Evolutionary conservation across 2,113 vertebrate genomes (phyloP).

Genomic region (Plectropomus leopardus): DNA sequence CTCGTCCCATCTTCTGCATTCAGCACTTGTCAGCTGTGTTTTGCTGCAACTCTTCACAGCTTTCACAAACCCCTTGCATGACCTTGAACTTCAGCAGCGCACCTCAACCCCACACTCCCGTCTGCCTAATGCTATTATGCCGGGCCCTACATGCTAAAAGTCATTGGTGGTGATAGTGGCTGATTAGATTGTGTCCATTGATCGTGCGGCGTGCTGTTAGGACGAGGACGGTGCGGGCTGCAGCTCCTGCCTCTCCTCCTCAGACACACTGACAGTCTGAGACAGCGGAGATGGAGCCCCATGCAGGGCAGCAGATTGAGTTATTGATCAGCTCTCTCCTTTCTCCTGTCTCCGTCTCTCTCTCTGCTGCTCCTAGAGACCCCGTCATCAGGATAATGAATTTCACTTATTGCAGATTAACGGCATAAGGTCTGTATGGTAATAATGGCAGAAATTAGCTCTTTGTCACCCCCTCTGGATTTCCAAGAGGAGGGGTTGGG

Average conservation of each 20-base stretch:
- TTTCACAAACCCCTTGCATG: constrained; percentile 42
- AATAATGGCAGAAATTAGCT: constrained; percentile 81
- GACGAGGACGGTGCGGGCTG: constrained; percentile 58
- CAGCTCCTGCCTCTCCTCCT: constrained; percentile 62
- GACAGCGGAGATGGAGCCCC: constrained; percentile 77
- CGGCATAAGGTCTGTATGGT: constrained; percentile 76
- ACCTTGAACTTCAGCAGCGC: constrained; percentile 74
- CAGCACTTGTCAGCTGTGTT: constrained; percentile 31
- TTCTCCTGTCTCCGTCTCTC: constrained; percentile 66
- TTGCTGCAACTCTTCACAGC: constrained; percentile 33
- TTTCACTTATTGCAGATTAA: constrained; percentile 84
- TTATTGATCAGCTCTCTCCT: constrained; percentile 81
- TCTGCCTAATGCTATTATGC: constrained; percentile 78
- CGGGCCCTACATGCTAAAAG: constrained; percentile 75
- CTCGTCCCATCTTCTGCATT: not conserved
- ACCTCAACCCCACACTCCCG: constrained; percentile 57
- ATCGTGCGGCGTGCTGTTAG: constrained; percentile 75
- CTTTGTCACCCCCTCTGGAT: constrained; percentile 78
- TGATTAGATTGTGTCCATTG: constrained; percentile 85
- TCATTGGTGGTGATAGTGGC: constrained; percentile 80
- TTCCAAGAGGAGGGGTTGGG: constrained; percentile 54
- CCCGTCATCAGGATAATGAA: constrained; percentile 82
- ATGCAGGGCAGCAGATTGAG: constrained; percentile 82
- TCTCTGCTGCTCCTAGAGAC: constrained; percentile 69
- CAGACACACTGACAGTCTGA: constrained; percentile 72